A percentile compares a stretch with the other conserved stretches of the same genome.
These are phyloP conservation scores for Takifugu ocellatus DNA, from an alignment of 2,797 vertebrate genomes.

Conservation along the genomic window DNA sequence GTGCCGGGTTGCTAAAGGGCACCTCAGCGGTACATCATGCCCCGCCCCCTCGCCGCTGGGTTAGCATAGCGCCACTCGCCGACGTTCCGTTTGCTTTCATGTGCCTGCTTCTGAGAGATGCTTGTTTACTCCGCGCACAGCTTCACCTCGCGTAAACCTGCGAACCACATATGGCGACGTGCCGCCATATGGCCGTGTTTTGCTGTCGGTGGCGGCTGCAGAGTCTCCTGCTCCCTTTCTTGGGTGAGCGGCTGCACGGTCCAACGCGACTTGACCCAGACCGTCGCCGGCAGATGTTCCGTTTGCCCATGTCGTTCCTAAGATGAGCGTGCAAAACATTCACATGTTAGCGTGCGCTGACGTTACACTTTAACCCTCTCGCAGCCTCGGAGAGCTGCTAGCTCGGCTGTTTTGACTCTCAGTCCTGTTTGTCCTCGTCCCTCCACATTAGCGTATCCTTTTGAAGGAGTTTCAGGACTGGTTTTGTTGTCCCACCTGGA, in stretches of 20 bases:
- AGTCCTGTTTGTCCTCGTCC: background rate
- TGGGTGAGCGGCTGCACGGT: slow-evolving; percentile 33
- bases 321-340: background rate
- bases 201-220: slow-evolving; percentile 29
- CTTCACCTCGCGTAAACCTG: slow-evolving; percentile 31
- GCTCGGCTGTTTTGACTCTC: background rate
- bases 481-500: background rate
- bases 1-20: slow-evolving; percentile 10
- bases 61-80: slow-evolving; percentile 40
- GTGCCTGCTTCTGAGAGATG: slow-evolving; percentile 18
- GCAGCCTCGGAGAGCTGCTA: background rate
- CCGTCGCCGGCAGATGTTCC: slow-evolving; percentile 45
- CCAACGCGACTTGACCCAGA: slow-evolving; percentile 29
- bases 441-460: background rate
- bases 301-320: background rate
- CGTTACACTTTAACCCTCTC: background rate
- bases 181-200: slow-evolving; percentile 57
- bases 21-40: background rate
- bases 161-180: slow-evolving; percentile 44
- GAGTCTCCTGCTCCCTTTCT: slow-evolving; percentile 12
- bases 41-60: slow-evolving; percentile 31
- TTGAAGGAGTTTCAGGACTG: background rate
- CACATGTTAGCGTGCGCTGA: background rate
- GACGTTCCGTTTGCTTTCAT: slow-evolving; percentile 31
- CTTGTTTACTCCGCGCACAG: slow-evolving; percentile 47